Base-by-base conservation (phyloP, 2,113 vertebrate species). In the Rhodinocichla rosea region DNA sequence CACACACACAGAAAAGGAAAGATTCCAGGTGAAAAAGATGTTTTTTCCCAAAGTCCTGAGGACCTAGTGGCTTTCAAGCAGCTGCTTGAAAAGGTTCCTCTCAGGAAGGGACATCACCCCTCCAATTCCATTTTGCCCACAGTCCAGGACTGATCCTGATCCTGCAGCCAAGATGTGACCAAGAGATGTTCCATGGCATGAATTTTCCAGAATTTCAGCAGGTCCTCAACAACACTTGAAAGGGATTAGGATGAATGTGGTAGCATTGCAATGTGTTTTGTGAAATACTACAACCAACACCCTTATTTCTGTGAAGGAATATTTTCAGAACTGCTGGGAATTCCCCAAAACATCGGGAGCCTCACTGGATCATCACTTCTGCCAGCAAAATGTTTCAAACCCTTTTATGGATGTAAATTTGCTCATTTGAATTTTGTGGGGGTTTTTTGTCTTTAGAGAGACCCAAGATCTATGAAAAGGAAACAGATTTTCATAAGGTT, bases 381-480 rank as follows among this genome's bases (percentile, higher is more conserved):
- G 16, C 14, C 57, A 73, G 49, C 4, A 3, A 53, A 64, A 82
- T 3, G 6, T 44, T 91, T 19, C 62, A 68, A 85, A 84, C 22
- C 27, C 15, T 71, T 55, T 71, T 8, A 39, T 6, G 22, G 57
- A 64, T 79, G 45, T 21, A 53, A 90, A 83, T 80, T 40, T 70
- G 32, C 37, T 92, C n/a, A 37, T 56, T 83, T 60, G 28, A 9
- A 24, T 80, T 63, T 69, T 56, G 55, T 64, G 12, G 15, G 14
- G 7, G 17, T 9, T 18, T 26, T 22, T 5, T 7, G 20, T 56
- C 82, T 93, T 64, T 91, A 99, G 99, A 98, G 92, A 98, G 97
- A 85, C 99, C 99, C 67, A 97, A 95, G 87, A 99, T 99, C 95
- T 98, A 95, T 32, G 98, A 99, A 74, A 98, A 98, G 59, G 98